Evolutionary conservation across 2,797 vertebrate genomes (phyloP), one percentile per base, ranked within the genome.

Genomic region (Siniperca undulata): DNA sequence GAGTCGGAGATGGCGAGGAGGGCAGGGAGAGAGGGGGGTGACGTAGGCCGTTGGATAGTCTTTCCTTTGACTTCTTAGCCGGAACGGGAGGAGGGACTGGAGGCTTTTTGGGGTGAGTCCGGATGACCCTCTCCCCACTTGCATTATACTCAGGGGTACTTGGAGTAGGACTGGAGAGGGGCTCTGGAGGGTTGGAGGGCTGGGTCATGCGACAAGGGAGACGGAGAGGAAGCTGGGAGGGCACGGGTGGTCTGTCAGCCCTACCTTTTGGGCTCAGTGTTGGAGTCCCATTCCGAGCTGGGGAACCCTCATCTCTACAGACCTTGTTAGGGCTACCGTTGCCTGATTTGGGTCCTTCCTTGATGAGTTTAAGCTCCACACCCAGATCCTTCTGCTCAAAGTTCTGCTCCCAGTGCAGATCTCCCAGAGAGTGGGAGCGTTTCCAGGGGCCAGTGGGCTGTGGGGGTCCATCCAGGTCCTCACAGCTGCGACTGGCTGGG

Each of bases 31-130:
- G 74, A 3, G 97, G 87, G 1, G 92, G 89, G 90, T 96, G 95
- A 77, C 95, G 95, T 4, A 97, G 93, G 55, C 99, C 98, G 17
- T 99, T 99, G 61, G 96, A 94, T 40, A 99, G 95, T 77, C 97
- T 97, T 85, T 99, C 98, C 90, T 94, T 96, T 81, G 96, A 97
- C 95, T 98, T 99, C 94, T 99, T 99, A 80, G 96, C 97, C 22
- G 99, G 99, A 53, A 99, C 98, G 0, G 99, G 99, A 19, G 99
- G 99, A 0, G 99, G 99, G 71, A 99, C 97, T 2, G 97, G 95
- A n/a, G 96, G 95, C 84, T 96, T 97, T 95, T 97, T 99, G 68
- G 96, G 90, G 74, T 96, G 97, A 36, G 92, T 95, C 93, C 95
- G 95, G 74, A 92, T 81, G 70, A 96, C 94, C 20, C 91, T 92